Evolutionary conservation across 2,113 vertebrate species (phyloP).

Genomic region (Tragelaphus buxtoni): DNA sequence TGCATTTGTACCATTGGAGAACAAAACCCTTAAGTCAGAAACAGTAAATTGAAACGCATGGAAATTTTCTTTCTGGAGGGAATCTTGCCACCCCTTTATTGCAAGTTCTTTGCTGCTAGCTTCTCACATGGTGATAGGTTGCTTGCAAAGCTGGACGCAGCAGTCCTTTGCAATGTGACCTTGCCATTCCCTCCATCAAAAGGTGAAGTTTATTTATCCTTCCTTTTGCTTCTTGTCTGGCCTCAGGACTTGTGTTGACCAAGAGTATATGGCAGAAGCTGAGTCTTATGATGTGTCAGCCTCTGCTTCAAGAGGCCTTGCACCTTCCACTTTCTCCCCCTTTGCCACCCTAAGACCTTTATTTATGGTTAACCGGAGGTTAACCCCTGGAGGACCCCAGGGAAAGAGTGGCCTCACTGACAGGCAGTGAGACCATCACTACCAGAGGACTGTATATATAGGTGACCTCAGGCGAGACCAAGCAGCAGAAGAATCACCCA

Average conservation of each 20-base stretch:
- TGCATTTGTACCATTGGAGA: background rate
- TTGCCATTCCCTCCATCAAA: background rate
- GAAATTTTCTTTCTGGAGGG: background rate
- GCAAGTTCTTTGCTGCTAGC: background rate
- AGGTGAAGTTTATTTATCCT: background rate
- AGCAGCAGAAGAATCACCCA: background rate
- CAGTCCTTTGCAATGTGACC: background rate
- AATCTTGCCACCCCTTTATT: background rate
- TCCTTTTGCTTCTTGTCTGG: background rate
- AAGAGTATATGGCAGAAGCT: background rate
- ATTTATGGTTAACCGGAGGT: background rate
- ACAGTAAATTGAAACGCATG: background rate
- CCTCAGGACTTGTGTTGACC: background rate
- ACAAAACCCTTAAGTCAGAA: background rate
- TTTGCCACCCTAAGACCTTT: background rate
- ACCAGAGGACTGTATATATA: background rate
- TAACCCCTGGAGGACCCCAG: background rate
- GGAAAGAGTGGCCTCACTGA: background rate
- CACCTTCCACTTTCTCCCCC: background rate
- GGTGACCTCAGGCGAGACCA: background rate
- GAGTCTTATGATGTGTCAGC: background rate
- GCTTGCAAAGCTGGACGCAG: background rate
- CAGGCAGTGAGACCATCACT: background rate
- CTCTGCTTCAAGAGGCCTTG: background rate
- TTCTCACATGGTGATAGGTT: background rate